Conservation (phyloP, 2,113 vertebrate species). For the Calidris pugnax region DNA sequence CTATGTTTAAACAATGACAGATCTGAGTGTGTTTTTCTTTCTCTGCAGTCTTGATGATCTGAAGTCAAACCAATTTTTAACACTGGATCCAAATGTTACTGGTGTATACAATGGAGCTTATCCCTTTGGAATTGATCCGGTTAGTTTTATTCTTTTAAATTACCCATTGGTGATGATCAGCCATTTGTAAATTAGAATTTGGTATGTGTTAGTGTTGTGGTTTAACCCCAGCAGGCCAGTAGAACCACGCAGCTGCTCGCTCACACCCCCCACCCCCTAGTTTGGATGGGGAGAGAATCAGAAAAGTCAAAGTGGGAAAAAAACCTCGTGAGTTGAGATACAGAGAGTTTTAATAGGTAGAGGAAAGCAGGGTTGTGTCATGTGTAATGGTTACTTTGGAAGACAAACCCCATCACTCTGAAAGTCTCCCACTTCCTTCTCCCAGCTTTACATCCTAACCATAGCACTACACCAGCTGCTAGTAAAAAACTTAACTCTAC, state of each 20-base stretch:
- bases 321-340: not conserved
- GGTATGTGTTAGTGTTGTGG: not conserved
- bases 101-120: constrained; percentile 91
- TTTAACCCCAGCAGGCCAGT: not conserved
- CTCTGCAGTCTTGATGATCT: constrained; percentile 53
- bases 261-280: not conserved
- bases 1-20: not conserved
- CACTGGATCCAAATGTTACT: constrained; percentile 84
- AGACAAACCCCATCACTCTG: not conserved
- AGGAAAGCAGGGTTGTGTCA: not conserved
- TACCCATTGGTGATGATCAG: not conserved
- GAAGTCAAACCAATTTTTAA: constrained; percentile 63
- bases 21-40: not conserved
- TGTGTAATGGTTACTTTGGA: not conserved
- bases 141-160: constrained; percentile 67
- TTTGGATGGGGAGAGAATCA: not conserved
- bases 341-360: not conserved
- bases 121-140: constrained; percentile 94
- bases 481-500: not conserved
- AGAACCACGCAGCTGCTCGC: not conserved
- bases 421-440: not conserved
- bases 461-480: not conserved
- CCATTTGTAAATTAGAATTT: not conserved
- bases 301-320: not conserved
- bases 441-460: not conserved